Evolutionary conservation across 2,888 invertebrate genomes (phyloP), one percentile per base, ranked within the genome.

Genomic region (Campaea margaritaria): DNA sequence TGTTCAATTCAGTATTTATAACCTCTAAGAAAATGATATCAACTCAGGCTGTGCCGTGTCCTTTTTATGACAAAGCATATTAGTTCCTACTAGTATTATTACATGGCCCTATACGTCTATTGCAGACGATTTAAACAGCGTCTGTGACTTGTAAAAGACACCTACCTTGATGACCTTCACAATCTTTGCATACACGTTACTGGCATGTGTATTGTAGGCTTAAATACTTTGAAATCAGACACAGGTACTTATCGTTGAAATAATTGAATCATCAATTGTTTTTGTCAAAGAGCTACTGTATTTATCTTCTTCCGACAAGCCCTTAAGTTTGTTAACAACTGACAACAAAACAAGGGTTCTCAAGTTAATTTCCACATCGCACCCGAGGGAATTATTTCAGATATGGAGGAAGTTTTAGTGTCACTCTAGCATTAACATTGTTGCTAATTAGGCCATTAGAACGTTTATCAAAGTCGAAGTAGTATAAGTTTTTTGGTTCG

Each of bases 291-390:
- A n/a, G 43, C 41, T 51, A 27, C 31, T 10, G 31, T 31, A 58
- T 58, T 48, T 47, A 58, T 53, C 38, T 53, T 39, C 43, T 49
- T 15, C 11, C 11, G 38, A 53, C 53, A 59, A 49, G 53, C 28
- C 43, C 13, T 28, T 11, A 53, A 54, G 59, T 62, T 58, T 54
- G 56, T 62, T 56, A 46, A 27, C 34, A 56, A 65, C 44, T 59
- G 50, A 59, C 59, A 54, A 54, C 41, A 43, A 53, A 59, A 49
- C 39, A 47, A 34, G 31, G 58, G 38, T 42, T 36, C 21, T 49
- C 39, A 50, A 49, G 49, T 54, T 45, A 34, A 59, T 49, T 54
- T 50, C 54, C 16, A 50, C 41, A 50, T 50, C 49, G 59, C 41
- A 14, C 54, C 49, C 54, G 2, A 21, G 59, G 42, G 49, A 38